These are phyloP conservation scores for Papilio elwesi DNA, from an alignment of 2,888 invertebrate genomes.

Conservation along the genomic window DNA sequence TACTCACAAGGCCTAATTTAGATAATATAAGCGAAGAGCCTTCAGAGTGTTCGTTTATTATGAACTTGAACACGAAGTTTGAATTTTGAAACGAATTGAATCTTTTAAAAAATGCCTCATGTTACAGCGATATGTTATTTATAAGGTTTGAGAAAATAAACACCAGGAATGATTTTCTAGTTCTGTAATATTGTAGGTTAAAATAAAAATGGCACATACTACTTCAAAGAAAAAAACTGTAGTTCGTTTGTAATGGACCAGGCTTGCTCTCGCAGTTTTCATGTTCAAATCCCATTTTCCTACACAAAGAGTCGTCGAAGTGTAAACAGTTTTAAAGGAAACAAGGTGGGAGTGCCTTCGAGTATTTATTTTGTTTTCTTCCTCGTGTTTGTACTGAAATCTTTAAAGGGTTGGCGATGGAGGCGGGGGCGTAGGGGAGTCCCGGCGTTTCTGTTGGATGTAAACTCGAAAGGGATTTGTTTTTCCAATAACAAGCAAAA, in stretches of 20 bases:
- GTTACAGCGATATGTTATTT: too few relatives aligned
- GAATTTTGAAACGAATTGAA: too few relatives aligned
- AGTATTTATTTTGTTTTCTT: conserved; percentile 45
- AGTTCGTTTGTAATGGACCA: conserved; percentile 13
- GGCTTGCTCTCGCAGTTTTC: conserved; percentile 17
- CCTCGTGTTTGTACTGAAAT: conserved; percentile 36
- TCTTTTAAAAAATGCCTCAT: too few relatives aligned
- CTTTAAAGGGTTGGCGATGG: conserved; percentile 36
- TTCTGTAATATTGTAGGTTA: conserved; percentile 7
- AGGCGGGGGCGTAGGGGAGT: background rate
- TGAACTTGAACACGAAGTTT: too few relatives aligned
- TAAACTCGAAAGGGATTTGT: background rate
- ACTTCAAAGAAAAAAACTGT: conserved; percentile 21
- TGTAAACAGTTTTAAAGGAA: conserved; percentile 46
- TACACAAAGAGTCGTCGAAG: conserved; percentile 41
- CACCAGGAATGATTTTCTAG: background rate
- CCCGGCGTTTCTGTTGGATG: background rate
- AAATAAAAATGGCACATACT: conserved; percentile 4
- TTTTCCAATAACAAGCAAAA: background rate
- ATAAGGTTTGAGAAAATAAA: background rate
- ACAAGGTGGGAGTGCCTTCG: conserved; percentile 43
- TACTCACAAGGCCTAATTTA: too few relatives aligned
- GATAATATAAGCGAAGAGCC: too few relatives aligned
- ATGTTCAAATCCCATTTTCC: conserved; percentile 38
- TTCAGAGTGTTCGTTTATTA: too few relatives aligned